These are phyloP conservation scores for Bimastos eiseni DNA, from an alignment of 2,888 invertebrate species.

Conservation along the genomic window DNA sequence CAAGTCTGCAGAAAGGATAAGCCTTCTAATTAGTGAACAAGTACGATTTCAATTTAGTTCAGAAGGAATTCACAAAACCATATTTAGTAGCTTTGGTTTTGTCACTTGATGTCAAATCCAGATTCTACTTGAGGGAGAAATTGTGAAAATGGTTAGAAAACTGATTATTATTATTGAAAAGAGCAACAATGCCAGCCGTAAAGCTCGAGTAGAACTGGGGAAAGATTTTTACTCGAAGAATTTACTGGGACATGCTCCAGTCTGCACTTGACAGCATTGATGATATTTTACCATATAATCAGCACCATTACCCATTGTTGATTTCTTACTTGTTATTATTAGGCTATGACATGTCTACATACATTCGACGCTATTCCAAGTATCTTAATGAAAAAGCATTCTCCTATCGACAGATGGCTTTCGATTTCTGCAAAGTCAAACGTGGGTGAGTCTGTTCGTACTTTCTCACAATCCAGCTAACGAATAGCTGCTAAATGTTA, in stretches of 20 bases:
- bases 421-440: slow-evolving; percentile 99
- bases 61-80: no score
- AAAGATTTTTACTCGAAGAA: background rate
- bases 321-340: slow-evolving; percentile 56
- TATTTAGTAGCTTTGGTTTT: no score
- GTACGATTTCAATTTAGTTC: no score
- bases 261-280: background rate
- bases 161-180: no score
- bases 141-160: no score
- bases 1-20: no score
- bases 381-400: slow-evolving; percentile 99
- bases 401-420: slow-evolving; percentile 96
- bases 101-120: no score
- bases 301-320: background rate
- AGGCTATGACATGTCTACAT: slow-evolving; percentile 99
- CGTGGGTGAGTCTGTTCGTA: slow-evolving; percentile 75
- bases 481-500: background rate
- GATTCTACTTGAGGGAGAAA: no score
- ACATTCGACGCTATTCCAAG: slow-evolving; percentile 96
- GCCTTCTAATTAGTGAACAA: no score
- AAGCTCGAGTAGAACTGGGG: background rate
- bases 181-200: no score
- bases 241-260: background rate
- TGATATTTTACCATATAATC: background rate
- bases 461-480: background rate